Evolutionary conservation across 53 echinoderm and acorn worm species (phyloP).

Genomic region (Patiria pectinifera): DNA sequence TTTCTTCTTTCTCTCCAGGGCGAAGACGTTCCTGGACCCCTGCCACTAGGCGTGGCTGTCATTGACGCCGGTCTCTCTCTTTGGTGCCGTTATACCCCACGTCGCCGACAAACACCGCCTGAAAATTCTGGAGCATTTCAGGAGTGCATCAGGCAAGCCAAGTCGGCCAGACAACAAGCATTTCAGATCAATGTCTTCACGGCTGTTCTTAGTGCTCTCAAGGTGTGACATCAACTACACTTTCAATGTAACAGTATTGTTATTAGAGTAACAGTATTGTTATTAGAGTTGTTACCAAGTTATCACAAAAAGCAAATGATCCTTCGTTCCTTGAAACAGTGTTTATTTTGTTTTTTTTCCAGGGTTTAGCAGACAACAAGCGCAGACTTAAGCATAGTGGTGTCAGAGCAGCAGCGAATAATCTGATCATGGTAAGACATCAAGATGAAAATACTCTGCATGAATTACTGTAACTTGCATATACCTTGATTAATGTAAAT

Average conservation of each 20-base stretch:
- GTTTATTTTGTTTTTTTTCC: conserved; percentile 20
- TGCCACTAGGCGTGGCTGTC: conserved; percentile 97
- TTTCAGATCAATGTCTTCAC: conserved; percentile 98
- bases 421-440: conserved; percentile 90
- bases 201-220: conserved; percentile 95
- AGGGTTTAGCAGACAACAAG: conserved; percentile 95
- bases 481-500: neutral
- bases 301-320: neutral
- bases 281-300: too few species aligned
- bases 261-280: too few species aligned
- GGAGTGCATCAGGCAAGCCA: conserved; percentile 95
- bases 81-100: conserved; percentile 91
- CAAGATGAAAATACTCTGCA: neutral
- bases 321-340: neutral
- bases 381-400: conserved; percentile 82
- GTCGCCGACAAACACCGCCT: conserved; percentile 95
- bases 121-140: conserved; percentile 95
- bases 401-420: conserved; percentile 85
- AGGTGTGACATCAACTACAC: conserved; percentile 67
- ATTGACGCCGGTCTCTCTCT: conserved; percentile 90
- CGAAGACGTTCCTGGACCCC: conserved; percentile 92
- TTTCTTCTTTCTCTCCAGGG: conserved; percentile 9
- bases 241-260: neutral
- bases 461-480: neutral
- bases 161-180: conserved; percentile 94